Conservation (phyloP, 2,888 invertebrate species). For the Eupelmus urozonus region DNA sequence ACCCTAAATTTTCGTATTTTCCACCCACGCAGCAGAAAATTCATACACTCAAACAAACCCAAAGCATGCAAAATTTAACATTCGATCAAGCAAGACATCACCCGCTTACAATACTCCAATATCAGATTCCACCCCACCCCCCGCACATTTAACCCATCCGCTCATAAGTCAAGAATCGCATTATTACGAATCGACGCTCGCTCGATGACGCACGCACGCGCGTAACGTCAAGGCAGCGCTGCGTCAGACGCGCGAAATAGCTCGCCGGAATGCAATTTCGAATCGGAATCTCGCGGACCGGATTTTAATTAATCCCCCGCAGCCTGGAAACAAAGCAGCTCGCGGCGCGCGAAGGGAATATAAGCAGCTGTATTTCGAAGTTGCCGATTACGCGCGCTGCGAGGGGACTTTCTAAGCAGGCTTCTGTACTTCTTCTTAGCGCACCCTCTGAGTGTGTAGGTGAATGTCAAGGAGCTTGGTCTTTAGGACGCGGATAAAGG, state of each 20-base stretch:
- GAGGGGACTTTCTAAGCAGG: slow-evolving; percentile 18
- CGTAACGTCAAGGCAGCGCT: not conserved
- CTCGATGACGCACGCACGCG: slow-evolving; percentile 17
- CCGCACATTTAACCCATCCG: too few relatives aligned
- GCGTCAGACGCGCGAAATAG: slow-evolving; percentile 9
- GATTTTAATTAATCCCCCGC: slow-evolving; percentile 51
- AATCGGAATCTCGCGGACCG: slow-evolving; percentile 42
- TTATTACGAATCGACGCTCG: slow-evolving; percentile 33
- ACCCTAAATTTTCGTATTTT: too few relatives aligned
- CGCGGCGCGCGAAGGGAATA: not conserved
- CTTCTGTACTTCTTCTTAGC: not conserved
- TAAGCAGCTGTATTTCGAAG: not conserved
- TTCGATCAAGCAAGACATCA: too few relatives aligned
- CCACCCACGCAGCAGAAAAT: too few relatives aligned
- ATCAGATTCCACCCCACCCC: too few relatives aligned
- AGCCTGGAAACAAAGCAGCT: not conserved
- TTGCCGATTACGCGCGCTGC: not conserved
- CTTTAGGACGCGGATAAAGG: slow-evolving; percentile 41
- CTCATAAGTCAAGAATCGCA: not conserved
- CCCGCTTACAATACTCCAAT: too few relatives aligned
- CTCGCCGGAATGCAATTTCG: slow-evolving; percentile 49
- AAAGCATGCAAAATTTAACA: too few relatives aligned
- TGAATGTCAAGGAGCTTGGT: not conserved
- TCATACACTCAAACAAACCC: too few relatives aligned
- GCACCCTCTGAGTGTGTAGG: not conserved